A percentile compares a stretch with the other conserved stretches of the same genome.
These are phyloP conservation scores for Vanessa tameamea DNA, from an alignment of 1,140 invertebrate species.

Conservation along the genomic window DNA sequence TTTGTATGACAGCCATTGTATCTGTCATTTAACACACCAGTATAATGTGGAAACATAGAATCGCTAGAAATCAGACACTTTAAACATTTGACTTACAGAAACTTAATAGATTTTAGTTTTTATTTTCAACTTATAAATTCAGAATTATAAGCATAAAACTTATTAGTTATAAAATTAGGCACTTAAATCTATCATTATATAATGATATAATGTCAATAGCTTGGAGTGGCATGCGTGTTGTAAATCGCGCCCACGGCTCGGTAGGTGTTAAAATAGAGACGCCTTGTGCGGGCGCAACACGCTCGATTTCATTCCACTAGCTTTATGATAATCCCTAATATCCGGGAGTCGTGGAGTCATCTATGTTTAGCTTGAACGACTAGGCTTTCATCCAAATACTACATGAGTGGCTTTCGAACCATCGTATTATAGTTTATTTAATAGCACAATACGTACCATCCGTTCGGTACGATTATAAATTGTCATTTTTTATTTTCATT, in stretches of 20 bases:
- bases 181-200: slow-evolving; percentile 8
- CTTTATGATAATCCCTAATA: slow-evolving; percentile 77
- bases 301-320: slow-evolving; percentile 68
- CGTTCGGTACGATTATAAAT: neutral
- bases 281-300: slow-evolving; percentile 65
- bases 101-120: no score
- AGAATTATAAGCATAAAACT: no score
- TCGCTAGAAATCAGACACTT: no score
- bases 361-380: slow-evolving; percentile 52
- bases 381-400: slow-evolving; percentile 2
- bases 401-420: neutral
- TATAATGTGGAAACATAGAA: no score
- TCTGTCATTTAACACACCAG: no score
- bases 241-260: slow-evolving; percentile 70
- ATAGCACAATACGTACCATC: neutral
- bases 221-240: slow-evolving; percentile 41
- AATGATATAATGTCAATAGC: slow-evolving; percentile 23
- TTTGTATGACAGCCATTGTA: no score
- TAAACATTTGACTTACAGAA: no score
- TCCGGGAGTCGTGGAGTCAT: slow-evolving; percentile 55
- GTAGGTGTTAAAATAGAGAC: slow-evolving; percentile 77
- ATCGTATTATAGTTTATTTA: neutral
- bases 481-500: slow-evolving; percentile 31
- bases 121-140: no score
- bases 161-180: neutral